These are phyloP conservation scores for Furcula furcula DNA, from an alignment of 2,888 invertebrate genomes.

Conservation along the genomic window DNA sequence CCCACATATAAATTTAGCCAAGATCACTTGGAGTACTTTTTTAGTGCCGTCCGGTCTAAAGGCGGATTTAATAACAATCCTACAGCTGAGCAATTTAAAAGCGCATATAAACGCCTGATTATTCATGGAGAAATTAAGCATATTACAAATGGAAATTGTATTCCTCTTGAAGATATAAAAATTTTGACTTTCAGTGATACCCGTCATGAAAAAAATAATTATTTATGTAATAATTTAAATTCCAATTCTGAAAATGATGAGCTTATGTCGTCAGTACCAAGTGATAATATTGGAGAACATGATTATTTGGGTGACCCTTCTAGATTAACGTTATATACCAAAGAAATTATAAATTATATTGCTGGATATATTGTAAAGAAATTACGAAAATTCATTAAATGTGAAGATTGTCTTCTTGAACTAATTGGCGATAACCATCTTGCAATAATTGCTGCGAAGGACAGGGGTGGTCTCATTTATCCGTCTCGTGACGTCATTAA, in stretches of 20 bases:
- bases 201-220: neutral
- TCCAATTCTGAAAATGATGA: neutral
- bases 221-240: neutral
- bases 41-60: neutral
- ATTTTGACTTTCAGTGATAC: neutral
- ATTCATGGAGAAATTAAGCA: neutral
- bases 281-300: neutral
- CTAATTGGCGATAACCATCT: neutral
- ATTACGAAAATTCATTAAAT: conserved; percentile 3
- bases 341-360: conserved; percentile 4
- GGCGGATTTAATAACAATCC: conserved; percentile 1
- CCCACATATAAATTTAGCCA: conserved; percentile 1
- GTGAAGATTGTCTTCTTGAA: conserved; percentile 3
- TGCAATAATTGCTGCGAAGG: neutral
- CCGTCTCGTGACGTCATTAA: neutral
- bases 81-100: neutral
- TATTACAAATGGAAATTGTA: neutral
- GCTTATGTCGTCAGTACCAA: no score
- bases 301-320: conserved; percentile 5
- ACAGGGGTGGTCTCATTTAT: conserved; percentile 3
- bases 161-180: conserved; percentile 1
- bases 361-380: conserved; percentile 5
- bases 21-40: neutral
- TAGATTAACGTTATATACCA: conserved; percentile 2
- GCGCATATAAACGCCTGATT: neutral